phyloP scores from a whole-genome alignment of 2,113 vertebrate species.

The Irena cyanogastra region DNA sequence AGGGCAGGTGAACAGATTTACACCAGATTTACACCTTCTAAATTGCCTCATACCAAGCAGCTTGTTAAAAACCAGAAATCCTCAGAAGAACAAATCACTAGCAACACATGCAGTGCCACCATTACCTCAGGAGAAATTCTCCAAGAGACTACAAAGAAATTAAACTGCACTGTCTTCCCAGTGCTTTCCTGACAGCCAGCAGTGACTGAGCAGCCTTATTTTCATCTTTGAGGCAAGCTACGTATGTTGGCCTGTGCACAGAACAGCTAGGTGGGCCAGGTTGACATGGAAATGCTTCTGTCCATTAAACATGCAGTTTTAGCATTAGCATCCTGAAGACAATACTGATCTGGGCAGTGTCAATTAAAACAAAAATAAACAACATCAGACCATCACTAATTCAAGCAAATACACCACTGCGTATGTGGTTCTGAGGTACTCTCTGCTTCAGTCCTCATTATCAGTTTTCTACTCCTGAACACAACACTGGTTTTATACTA shows the following conservation, averaged over 20 bases:
- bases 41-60: neutral
- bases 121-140: neutral
- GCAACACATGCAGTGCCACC: rapidly evolving
- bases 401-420: neutral
- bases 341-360: neutral
- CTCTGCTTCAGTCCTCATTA: neutral
- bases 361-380: neutral
- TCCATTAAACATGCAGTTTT: neutral
- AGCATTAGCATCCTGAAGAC: neutral
- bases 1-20: neutral
- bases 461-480: neutral
- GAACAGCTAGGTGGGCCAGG: neutral
- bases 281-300: neutral
- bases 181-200: neutral
- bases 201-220: neutral
- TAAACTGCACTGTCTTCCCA: neutral
- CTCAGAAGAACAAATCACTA: neutral
- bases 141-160: neutral
- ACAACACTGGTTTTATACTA: neutral
- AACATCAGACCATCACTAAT: neutral
- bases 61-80: neutral
- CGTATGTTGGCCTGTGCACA: rapidly evolving
- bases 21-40: neutral
- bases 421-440: rapidly evolving
- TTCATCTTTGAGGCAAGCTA: neutral